Conservation (phyloP, 2,113 vertebrate species). For the Cheilinus undulatus region DNA sequence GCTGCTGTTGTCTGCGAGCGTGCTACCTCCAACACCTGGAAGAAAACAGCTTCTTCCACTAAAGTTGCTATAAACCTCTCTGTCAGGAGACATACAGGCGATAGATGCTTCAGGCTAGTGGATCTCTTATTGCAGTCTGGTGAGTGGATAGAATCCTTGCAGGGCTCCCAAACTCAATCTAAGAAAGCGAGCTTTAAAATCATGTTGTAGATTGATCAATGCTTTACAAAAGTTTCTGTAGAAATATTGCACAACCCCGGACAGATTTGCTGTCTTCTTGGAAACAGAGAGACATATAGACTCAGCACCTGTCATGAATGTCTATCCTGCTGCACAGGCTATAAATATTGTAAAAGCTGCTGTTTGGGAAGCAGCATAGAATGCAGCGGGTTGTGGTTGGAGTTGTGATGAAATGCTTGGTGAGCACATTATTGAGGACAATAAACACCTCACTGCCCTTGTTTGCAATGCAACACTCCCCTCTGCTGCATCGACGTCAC, state of each 20-base stretch:
- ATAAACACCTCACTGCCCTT: constrained; percentile 27
- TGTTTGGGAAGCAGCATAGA: constrained; percentile 19
- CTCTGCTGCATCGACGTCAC: constrained; percentile 31
- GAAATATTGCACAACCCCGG: no score
- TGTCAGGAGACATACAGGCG: constrained; percentile 29
- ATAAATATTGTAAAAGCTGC: constrained; percentile 26
- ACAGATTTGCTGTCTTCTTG: no score
- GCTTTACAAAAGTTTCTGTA: background rate
- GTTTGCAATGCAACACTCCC: constrained; percentile 50
- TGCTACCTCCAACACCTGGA: constrained; percentile 31
- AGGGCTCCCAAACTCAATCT: constrained; percentile 2
- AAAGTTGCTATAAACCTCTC: constrained; percentile 20
- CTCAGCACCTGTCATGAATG: constrained; percentile 7
- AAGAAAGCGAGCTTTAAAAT: background rate
- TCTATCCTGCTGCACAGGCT: background rate
- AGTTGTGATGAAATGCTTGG: constrained; percentile 39
- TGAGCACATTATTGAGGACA: constrained; percentile 52
- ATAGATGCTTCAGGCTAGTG: constrained; percentile 34
- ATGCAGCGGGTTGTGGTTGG: constrained; percentile 15
- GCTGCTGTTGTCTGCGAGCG: constrained; percentile 16
- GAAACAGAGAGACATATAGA: constrained; percentile 17
- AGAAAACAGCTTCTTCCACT: constrained; percentile 34
- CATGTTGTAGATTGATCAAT: background rate
- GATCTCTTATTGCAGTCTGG: constrained; percentile 44
- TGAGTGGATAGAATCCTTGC: constrained; percentile 24